Evolutionary conservation across 2,888 invertebrate species (phyloP), one percentile per base, ranked within the genome.

Genomic region (Patella ulyssiponensis): DNA sequence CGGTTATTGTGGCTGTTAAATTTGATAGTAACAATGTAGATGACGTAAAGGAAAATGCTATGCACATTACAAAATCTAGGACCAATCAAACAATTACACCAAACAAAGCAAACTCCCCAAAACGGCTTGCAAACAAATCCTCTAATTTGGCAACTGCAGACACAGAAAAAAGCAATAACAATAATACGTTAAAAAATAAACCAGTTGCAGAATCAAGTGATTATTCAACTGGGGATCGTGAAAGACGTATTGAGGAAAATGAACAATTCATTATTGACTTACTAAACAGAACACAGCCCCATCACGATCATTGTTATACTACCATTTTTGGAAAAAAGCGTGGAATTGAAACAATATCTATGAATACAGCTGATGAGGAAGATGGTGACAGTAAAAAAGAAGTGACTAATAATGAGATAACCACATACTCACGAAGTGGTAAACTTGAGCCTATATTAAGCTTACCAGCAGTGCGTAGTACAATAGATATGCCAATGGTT

Each of bases 281-380:
- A 54, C 76, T 88, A 56, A 84, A 83, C 72, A 83, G 85, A 74
- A 84, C 81, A 53, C 87, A 88, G 74, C 88, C 89, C 1, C 86
- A 85, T 78, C 87, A 86, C 77, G 90, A 90, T 77, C 90, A 90
- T 78, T 83, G 84, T 77, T 90, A 90, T 79, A 90, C 90, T 7
- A 88, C 88, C 7, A 85, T 89, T 64, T 88, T 88, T 81, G 90
- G 90, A 12, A 84, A 84, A 71, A 83, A 84, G 71, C 81, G 76
- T 72, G 81, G 82, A 56, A 79, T 84, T 54, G 84, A 86, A 14
- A 74, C 75, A 3, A 80, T 81, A 53, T 74, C 82, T 73, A 71
- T 81, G 11, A 80, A 81, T 14, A 74, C 72, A 11, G 78, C 81
- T 20, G 86, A 84, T 69, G 79, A 83, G 71, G 82, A 82, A n/a